Evolutionary conservation across 1,140 invertebrate genomes (phyloP), one percentile per base, ranked within the genome.

Genomic region (Planococcus citri): DNA sequence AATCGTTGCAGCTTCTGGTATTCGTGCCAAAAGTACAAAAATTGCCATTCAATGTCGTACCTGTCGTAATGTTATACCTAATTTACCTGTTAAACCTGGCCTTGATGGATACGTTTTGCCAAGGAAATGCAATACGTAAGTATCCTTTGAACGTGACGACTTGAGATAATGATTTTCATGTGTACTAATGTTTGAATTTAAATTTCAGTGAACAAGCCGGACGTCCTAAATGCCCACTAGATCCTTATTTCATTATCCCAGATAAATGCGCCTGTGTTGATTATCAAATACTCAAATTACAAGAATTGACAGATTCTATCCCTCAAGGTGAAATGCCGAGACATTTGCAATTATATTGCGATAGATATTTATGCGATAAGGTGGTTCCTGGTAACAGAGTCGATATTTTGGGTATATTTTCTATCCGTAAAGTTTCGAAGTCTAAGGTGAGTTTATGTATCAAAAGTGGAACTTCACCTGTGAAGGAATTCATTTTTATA

Each of bases 261-360:
- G 97, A 99, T 76, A 97, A 97, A 79, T 98, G 96, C 77, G 84
- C 88, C 73, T 99, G 97, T 79, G 91, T 98, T 3, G 97, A 99
- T 80, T 98, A 93, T 78, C 85, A 91, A 86, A 84, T 87, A 0
- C 75, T 91, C 0, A 99, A 98, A 79, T 78, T 99, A 12, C 97
- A 99, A 85, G 97, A 99, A 80, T 80, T 93, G 9, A 94, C 95
- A 4, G 97, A 99, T 79, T 89, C 88, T 72, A 92, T 99, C 71
- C 97, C 97, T 0, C 94, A 98, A 77, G 96, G 97, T 69, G 97
- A 99, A 83, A 94, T 99, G 84, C 97, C 97, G 0, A 83, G 97
- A 8, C 97, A 99, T 80, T 80, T 99, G 70, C 90, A 94, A 72
- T 81, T 99, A 0, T 99, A 95, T 78, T 93, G 91, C 76, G 97